These are phyloP conservation scores for Urocolius indicus DNA, from an alignment of 2,113 vertebrate genomes.

Conservation along the genomic window DNA sequence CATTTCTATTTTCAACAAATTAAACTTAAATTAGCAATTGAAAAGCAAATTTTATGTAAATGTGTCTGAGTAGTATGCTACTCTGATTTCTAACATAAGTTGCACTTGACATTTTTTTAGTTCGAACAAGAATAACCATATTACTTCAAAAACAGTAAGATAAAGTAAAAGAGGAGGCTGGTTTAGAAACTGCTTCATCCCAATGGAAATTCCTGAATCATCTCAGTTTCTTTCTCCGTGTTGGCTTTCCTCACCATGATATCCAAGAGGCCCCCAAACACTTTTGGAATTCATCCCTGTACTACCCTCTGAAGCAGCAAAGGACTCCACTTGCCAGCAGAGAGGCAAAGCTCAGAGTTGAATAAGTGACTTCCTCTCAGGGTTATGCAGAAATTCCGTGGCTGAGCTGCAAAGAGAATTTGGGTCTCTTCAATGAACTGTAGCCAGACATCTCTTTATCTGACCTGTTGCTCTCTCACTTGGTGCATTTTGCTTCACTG, in stretches of 20 bases:
- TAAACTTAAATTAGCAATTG: conserved; percentile 41
- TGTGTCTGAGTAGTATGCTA: neutral
- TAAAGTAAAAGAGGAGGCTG: conserved; percentile 2
- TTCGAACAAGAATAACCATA: neutral
- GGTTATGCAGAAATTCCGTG: neutral
- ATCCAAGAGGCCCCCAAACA: neutral
- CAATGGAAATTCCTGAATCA: neutral
- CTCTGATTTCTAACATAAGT: neutral
- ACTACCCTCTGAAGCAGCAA: neutral
- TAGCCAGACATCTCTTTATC: neutral
- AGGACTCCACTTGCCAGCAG: neutral
- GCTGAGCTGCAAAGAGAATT: neutral
- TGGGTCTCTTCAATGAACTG: neutral
- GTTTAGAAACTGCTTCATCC: neutral
- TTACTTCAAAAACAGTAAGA: neutral
- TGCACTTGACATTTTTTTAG: neutral
- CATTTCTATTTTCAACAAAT: conserved; percentile 48
- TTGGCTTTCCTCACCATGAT: neutral
- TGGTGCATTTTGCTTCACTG: neutral
- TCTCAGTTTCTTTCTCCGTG: neutral
- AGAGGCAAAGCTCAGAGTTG: neutral
- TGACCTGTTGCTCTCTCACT: neutral
- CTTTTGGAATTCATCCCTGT: neutral
- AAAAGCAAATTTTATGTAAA: conserved; percentile 35
- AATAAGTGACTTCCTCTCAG: neutral